phyloP scores from a whole-genome alignment of 2,113 vertebrate genomes.

The Riparia riparia region DNA sequence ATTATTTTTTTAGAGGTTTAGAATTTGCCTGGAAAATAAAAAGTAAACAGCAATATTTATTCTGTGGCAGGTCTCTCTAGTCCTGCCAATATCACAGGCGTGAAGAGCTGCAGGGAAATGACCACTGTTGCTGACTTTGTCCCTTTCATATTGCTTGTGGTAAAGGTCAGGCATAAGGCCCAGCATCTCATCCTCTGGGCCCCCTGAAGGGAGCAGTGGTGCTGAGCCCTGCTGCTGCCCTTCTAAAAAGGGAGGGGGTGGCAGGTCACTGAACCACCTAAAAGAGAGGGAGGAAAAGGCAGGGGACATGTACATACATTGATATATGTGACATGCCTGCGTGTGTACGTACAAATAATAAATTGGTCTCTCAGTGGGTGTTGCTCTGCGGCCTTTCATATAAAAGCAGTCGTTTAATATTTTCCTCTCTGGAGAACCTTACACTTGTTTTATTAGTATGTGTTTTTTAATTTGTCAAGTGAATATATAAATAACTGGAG shows the following conservation, averaged over 20 bases:
- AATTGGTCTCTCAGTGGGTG: neutral
- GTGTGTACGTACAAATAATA: neutral
- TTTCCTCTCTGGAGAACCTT: slow-evolving; percentile 12
- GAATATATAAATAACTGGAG: slow-evolving; percentile 19
- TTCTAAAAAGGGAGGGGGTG: neutral
- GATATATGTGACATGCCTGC: neutral
- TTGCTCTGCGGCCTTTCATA: neutral
- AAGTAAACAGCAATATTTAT: neutral
- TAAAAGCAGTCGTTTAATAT: neutral
- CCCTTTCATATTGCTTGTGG: neutral
- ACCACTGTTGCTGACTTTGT: neutral
- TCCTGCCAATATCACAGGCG: neutral
- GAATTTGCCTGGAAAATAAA: neutral
- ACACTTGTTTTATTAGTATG: neutral
- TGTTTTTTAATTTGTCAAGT: slow-evolving; percentile 42
- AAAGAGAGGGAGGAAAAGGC: neutral
- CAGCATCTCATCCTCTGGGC: neutral
- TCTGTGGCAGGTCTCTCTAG: neutral
- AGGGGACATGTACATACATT: neutral
- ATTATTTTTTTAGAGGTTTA: neutral
- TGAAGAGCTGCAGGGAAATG: neutral
- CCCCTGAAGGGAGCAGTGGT: neutral
- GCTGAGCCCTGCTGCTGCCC: neutral
- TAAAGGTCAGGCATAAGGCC: neutral
- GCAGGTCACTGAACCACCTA: neutral